Evolutionary conservation across 2,888 invertebrate genomes (phyloP).

Genomic region (Archips crataeganus): DNA sequence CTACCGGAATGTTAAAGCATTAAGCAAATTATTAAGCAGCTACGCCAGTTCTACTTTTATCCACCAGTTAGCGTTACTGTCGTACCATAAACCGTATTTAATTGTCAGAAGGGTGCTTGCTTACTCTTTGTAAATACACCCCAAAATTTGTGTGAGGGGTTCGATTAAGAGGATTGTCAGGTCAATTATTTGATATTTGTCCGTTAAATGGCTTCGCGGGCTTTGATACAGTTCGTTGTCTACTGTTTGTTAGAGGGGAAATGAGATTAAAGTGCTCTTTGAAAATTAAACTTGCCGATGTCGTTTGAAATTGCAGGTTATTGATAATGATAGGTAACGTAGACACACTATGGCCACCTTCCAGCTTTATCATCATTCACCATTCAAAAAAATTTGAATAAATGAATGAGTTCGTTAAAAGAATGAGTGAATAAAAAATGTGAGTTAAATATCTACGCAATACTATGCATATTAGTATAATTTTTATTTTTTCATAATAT

Average conservation of each 20-base stretch:
- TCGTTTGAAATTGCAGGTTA: no score
- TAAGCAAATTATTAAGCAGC: neutral
- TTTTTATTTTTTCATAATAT: no score
- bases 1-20: neutral
- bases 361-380: no score
- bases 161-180: neutral
- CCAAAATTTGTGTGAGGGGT: neutral
- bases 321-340: no score
- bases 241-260: neutral
- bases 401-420: no score
- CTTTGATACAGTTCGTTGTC: neutral
- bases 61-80: neutral
- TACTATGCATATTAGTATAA: no score
- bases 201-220: neutral
- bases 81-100: neutral
- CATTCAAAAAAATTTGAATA: no score
- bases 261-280: neutral
- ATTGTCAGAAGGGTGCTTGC: neutral
- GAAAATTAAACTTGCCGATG: no score
- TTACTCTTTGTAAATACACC: neutral
- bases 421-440: no score
- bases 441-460: no score
- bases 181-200: constrained; percentile 3
- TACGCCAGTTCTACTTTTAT: neutral
- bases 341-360: no score